Evolutionary conservation across 1,140 invertebrate genomes (phyloP).

Genomic region (Drosophila triauraria): DNA sequence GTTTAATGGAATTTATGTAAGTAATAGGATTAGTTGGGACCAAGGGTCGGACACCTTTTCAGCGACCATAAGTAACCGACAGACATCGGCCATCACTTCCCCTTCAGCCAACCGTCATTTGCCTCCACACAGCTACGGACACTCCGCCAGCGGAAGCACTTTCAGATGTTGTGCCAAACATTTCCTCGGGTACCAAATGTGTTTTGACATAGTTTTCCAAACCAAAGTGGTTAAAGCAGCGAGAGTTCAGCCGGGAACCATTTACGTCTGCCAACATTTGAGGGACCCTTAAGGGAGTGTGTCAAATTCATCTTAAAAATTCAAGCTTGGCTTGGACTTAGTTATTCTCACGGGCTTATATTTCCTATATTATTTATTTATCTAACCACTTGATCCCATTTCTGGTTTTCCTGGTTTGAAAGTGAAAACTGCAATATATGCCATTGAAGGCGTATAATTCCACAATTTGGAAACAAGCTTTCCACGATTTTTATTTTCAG

Average conservation of each 20-base stretch:
- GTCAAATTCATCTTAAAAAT: constrained; percentile 27
- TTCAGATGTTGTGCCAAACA: constrained; percentile 37
- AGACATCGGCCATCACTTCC: constrained; percentile 17
- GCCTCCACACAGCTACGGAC: background rate
- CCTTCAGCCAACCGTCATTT: background rate
- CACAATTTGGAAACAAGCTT: background rate
- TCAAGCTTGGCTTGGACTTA: background rate
- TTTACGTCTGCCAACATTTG: constrained; percentile 26
- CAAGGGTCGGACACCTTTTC: constrained; percentile 46
- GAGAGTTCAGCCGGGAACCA: background rate
- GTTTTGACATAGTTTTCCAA: constrained; percentile 51
- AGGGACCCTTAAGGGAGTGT: constrained; percentile 30
- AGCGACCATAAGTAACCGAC: constrained; percentile 16
- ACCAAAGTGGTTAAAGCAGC: constrained; percentile 1
- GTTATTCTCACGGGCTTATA: background rate
- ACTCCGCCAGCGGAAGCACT: constrained; percentile 25
- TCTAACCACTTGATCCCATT: constrained; percentile 14
- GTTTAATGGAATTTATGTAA: constrained; percentile 59
- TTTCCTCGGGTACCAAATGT: constrained; percentile 17
- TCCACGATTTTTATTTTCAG: constrained; percentile 5
- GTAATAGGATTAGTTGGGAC: constrained; percentile 56
- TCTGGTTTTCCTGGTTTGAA: constrained; percentile 4
- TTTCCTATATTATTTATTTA: constrained; percentile 10
- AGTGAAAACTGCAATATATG: constrained; percentile 27
- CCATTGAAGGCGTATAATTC: background rate